A percentile compares a stretch with the other conserved stretches of the same genome.
Evolutionary conservation across 2,113 vertebrate genomes (phyloP).

Genomic region (Copsychus sechellarum): DNA sequence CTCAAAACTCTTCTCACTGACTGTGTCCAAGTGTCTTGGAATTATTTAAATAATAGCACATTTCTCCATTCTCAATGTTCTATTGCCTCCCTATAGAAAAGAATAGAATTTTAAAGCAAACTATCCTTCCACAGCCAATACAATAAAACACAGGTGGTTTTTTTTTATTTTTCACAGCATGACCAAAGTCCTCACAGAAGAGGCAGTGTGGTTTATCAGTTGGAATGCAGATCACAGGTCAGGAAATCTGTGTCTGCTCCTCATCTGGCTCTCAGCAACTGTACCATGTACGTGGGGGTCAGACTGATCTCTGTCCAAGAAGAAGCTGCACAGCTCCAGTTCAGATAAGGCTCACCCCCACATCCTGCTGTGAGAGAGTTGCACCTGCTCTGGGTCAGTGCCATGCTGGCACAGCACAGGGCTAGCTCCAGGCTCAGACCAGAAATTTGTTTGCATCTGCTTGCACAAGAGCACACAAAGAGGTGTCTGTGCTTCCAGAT

Average conservation of each 20-base stretch:
- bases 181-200: neutral
- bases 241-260: neutral
- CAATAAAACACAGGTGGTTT: accelerated
- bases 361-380: neutral
- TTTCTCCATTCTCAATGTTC: neutral
- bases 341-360: neutral
- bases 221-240: neutral
- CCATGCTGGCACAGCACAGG: neutral
- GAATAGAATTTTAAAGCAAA: neutral
- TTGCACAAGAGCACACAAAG: neutral
- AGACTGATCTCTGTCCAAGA: neutral
- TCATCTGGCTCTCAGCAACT: accelerated
- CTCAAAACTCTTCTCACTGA: neutral
- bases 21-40: neutral
- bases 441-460: neutral
- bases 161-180: neutral
- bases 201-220: neutral
- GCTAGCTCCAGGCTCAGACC: neutral
- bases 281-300: neutral
- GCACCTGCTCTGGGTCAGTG: neutral
- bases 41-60: neutral
- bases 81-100: neutral
- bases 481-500: neutral
- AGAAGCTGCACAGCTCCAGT: neutral
- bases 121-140: neutral